phyloP scores from a whole-genome alignment of 2,888 invertebrate genomes.

The Itoplectis maculator region DNA sequence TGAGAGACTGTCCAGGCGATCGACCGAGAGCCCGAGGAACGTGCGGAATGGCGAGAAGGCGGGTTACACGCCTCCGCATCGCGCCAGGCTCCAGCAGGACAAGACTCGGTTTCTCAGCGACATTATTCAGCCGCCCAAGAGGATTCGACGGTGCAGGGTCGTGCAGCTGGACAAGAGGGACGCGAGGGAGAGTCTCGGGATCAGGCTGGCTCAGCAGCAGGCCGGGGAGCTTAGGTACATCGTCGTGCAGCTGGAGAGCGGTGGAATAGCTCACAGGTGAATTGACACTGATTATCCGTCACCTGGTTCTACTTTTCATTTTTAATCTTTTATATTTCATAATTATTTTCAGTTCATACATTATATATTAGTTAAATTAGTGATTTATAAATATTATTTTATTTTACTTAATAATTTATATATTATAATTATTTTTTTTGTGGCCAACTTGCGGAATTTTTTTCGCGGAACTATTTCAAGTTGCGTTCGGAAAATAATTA shows the following conservation, averaged over 20 bases:
- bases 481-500: too few species aligned
- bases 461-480: background rate
- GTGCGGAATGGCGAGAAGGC: conserved; percentile 16
- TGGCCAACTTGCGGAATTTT: too few species aligned
- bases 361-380: too few species aligned
- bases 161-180: conserved; percentile 89
- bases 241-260: conserved; percentile 84
- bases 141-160: conserved; percentile 87
- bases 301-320: too few species aligned
- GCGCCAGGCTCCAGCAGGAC: conserved; percentile 81
- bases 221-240: conserved; percentile 80
- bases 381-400: too few species aligned
- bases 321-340: background rate
- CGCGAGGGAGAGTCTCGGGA: conserved; percentile 89
- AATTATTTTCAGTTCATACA: too few species aligned
- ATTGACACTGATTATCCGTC: conserved; percentile 37
- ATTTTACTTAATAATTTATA: too few species aligned
- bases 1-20: conserved; percentile 13
- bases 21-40: background rate
- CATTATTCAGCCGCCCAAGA: conserved; percentile 79
- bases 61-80: conserved; percentile 74
- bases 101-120: conserved; percentile 82
- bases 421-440: too few species aligned
- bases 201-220: conserved; percentile 89
- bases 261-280: conserved; percentile 86